Base-by-base conservation (phyloP, 2,797 vertebrate genomes). In the Apodemus agrarius region DNA sequence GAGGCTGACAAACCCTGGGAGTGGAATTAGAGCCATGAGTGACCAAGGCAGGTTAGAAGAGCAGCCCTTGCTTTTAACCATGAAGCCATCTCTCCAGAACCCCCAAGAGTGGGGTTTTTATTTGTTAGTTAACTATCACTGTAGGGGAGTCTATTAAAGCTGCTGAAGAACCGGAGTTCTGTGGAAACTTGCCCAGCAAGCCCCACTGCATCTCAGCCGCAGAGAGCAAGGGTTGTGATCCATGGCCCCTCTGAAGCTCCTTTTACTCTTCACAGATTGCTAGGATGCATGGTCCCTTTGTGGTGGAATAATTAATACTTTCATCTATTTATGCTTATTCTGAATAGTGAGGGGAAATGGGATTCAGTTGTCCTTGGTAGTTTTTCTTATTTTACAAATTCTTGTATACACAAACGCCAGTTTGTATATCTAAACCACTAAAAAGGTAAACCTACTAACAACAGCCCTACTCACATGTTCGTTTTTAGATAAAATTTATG, bases 401-500 rank as follows among this genome's bases (percentile, higher is more conserved):
- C 49, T 90, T 31, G 7, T 49, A 91, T 17, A 89, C 9, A 57
- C 6, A 40, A 13, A 89, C 76, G 2, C 87, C 90, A 14, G 21
- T 69, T 90, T 29, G 24, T 82, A 92, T 84, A 75, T 19, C 24
- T 59, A 85, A 43, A 52, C 22, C 26, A 80, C 79, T 57, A 43
- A 91, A 94, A 91, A 54, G 11, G 21, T 31, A 91, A 93, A 82
- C 67, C 34, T 94, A 43, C 17, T 90, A 76, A 24, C 9, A 93
- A 34, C 40, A 93, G 82, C 1, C 16, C 54, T 93, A 40, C 74
- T 91, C 63, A 74, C 7, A 59, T 14, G 31, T 93, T 67, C 63
- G 22, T 61, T 89, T 92, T 78, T 67, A 84, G 29, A 52, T 59
- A 80, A 92, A 90, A 52, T 79, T 52, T 95, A 74, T 19, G 40